Conservation (phyloP, 2,113 vertebrate genomes). For the Tetrax tetrax region DNA sequence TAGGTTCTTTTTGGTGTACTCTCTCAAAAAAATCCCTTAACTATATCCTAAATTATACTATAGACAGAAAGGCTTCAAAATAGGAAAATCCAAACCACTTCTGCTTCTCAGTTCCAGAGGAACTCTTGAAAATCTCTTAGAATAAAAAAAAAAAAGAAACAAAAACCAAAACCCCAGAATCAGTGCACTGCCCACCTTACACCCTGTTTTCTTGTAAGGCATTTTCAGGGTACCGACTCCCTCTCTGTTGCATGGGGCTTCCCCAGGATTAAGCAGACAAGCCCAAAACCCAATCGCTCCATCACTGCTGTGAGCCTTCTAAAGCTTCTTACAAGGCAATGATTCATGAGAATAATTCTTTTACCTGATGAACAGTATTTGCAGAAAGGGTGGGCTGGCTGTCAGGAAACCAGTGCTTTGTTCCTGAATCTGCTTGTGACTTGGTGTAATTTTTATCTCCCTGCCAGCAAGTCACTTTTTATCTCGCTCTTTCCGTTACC, state of each 20-base stretch:
- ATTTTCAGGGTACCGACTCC: background rate
- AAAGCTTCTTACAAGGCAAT: background rate
- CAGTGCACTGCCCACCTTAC: background rate
- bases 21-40: background rate
- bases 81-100: constrained; percentile 9
- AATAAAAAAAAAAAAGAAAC: background rate
- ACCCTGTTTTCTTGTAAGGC: background rate
- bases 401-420: background rate
- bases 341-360: background rate
- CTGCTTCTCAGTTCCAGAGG: background rate
- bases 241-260: background rate
- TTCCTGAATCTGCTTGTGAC: background rate
- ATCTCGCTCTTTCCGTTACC: background rate
- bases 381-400: background rate
- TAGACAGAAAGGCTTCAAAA: background rate
- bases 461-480: background rate
- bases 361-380: background rate
- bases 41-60: background rate
- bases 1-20: background rate
- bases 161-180: background rate
- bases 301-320: background rate
- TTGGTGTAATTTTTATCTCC: background rate
- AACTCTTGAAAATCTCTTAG: background rate
- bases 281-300: background rate
- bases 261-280: background rate